Percentiles rank a stretch among this genome's conserved stretches.
Conservation (phyloP, 2,888 invertebrate genomes). For the Taphrorychus bicolor region DNA sequence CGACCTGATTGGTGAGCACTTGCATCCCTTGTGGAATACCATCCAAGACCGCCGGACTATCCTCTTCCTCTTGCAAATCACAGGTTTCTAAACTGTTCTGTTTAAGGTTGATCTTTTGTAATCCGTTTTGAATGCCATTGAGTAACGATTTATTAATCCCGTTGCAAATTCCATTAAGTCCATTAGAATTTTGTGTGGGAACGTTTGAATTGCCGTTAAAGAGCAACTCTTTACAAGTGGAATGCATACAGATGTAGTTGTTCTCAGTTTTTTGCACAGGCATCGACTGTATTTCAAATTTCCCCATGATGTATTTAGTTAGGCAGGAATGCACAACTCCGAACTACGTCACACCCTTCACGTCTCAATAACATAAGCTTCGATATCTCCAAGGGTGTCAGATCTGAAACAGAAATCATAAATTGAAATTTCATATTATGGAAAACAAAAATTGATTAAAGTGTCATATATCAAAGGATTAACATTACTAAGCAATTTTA, state of each 20-base stretch:
- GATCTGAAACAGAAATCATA: constrained; percentile 28
- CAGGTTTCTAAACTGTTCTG: constrained; percentile 3
- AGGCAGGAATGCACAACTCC: background rate
- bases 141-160: background rate
- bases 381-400: constrained; percentile 36
- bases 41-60: constrained; percentile 3
- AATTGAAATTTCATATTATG: constrained; percentile 1
- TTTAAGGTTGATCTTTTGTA: background rate
- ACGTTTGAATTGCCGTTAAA: background rate
- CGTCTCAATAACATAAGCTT: constrained; percentile 27
- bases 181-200: background rate
- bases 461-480: constrained; percentile 21
- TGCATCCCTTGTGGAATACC: constrained; percentile 38
- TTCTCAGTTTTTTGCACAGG: constrained; percentile 47
- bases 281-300: constrained; percentile 50
- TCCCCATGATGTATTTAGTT: constrained; percentile 45
- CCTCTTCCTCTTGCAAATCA: constrained; percentile 15
- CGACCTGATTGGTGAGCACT: constrained; percentile 68
- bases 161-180: constrained; percentile 17
- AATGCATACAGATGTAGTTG: constrained; percentile 43
- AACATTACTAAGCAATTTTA: too few species aligned
- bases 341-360: background rate
- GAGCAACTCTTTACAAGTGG: constrained; percentile 41
- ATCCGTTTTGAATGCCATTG: constrained; percentile 11
- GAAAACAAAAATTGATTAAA: constrained; percentile 11